Conservation (phyloP, 2,113 vertebrate genomes). For the Notiomystis cincta region DNA sequence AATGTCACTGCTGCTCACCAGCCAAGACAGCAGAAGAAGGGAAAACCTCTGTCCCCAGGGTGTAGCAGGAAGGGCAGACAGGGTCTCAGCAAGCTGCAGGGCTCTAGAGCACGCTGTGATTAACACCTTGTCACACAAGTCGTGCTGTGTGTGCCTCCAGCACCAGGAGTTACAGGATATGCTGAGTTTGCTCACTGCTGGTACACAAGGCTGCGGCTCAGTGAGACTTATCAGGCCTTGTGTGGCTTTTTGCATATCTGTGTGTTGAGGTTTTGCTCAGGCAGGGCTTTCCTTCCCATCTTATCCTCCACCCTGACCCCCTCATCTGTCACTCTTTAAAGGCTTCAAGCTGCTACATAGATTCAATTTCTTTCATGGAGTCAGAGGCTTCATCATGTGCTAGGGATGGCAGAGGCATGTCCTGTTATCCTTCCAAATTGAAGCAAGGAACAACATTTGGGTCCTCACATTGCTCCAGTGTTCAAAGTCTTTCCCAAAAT, state of each 20-base stretch:
- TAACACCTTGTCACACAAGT: background rate
- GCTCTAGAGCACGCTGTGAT: background rate
- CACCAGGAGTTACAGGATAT: background rate
- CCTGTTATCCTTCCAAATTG: background rate
- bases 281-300: background rate
- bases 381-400: fast-evolving
- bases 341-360: background rate
- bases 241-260: background rate
- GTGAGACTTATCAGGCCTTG: background rate
- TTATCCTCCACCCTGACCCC: background rate
- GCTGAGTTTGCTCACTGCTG: background rate
- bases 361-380: background rate
- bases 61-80: background rate
- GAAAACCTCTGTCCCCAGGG: background rate
- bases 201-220: background rate
- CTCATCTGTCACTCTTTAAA: background rate
- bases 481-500: background rate
- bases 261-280: fast-evolving
- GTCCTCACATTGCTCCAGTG: background rate
- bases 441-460: fast-evolving
- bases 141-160: background rate
- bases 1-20: background rate
- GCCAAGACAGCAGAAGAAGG: background rate
- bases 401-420: fast-evolving
- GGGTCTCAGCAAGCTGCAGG: background rate